These are phyloP conservation scores for Heterohyrax brucei DNA, from an alignment of 2,797 vertebrate species.

Conservation along the genomic window DNA sequence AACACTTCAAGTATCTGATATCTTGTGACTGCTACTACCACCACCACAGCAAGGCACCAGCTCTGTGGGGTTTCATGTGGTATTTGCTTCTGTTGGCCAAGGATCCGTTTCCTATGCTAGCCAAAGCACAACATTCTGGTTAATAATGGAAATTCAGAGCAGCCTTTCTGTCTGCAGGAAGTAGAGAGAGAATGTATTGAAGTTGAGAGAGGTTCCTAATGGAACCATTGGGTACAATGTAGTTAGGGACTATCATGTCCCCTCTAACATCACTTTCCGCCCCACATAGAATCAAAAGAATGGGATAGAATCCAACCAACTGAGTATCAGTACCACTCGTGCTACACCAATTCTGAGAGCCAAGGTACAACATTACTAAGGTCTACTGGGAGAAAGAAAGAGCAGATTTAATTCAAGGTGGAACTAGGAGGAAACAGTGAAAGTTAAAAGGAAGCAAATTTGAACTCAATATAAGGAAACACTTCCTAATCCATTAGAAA, in stretches of 20 bases:
- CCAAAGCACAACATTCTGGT: conserved; percentile 34
- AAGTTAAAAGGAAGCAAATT: conserved; percentile 48
- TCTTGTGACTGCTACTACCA: conserved; percentile 13
- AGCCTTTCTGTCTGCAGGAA: conserved; percentile 11
- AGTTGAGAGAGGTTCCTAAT: conserved; percentile 17
- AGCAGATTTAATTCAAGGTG: conserved; percentile 56
- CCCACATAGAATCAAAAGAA: neutral
- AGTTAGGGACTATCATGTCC: neutral
- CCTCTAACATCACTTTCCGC: neutral
- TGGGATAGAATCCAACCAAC: neutral
- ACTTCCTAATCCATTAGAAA: conserved; percentile 46
- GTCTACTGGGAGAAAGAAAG: neutral
- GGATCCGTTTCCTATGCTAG: conserved; percentile 27
- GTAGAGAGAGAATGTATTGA: neutral
- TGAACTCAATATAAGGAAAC: conserved; percentile 65
- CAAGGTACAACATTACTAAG: conserved; percentile 3
- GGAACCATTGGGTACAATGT: neutral
- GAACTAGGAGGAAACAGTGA: conserved; percentile 12
- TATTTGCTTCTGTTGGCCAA: conserved; percentile 45
- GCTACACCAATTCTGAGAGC: neutral
- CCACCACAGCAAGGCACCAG: neutral
- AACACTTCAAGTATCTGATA: conserved; percentile 35
- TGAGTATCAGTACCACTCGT: neutral
- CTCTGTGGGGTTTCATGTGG: conserved; percentile 14
- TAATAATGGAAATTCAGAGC: conserved; percentile 13